Percentiles rank a stretch among this genome's conserved stretches.
These are phyloP conservation scores for Steinernema carpocapsae DNA, from an alignment of 2,888 invertebrate genomes.

Conservation along the genomic window DNA sequence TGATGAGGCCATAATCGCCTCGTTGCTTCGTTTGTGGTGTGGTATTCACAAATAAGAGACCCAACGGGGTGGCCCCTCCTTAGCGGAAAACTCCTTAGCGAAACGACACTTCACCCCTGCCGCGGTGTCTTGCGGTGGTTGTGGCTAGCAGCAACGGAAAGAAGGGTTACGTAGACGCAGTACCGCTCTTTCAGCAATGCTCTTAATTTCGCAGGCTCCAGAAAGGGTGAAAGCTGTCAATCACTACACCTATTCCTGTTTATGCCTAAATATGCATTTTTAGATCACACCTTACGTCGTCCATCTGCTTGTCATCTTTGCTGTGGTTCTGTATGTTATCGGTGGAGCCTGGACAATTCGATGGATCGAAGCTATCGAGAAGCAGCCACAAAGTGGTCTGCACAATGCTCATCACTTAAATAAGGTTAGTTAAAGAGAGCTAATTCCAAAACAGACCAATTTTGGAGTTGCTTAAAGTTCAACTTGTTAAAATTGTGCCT, in stretches of 20 bases:
- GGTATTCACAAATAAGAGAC: constrained; percentile 29
- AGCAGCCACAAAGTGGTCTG: neutral
- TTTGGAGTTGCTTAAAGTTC: too few relatives aligned
- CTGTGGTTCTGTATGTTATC: constrained; percentile 55
- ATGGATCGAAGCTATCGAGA: constrained; percentile 42
- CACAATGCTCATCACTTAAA: too few relatives aligned
- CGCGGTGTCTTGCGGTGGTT: too few relatives aligned
- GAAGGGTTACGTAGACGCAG: too few relatives aligned
- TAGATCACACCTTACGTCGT: constrained; percentile 60
- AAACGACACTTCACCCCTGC: too few relatives aligned
- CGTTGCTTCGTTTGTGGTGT: constrained; percentile 25
- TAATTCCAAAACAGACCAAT: neutral
- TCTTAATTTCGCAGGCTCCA: neutral
- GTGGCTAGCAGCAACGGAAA: too few relatives aligned
- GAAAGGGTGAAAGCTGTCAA: neutral
- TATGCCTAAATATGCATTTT: constrained; percentile 36
- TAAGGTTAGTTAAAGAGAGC: neutral
- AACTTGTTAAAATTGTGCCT: too few relatives aligned
- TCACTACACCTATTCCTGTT: neutral
- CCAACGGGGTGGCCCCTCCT: constrained; percentile 26
- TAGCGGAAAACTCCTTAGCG: constrained; percentile 9
- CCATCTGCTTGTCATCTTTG: constrained; percentile 54
- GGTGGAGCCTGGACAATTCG: constrained; percentile 56
- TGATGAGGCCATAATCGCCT: constrained; percentile 30
- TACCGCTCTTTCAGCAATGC: too few relatives aligned